Evolutionary conservation across 2,113 vertebrate species (phyloP).

Genomic region (Clupea harengus): DNA sequence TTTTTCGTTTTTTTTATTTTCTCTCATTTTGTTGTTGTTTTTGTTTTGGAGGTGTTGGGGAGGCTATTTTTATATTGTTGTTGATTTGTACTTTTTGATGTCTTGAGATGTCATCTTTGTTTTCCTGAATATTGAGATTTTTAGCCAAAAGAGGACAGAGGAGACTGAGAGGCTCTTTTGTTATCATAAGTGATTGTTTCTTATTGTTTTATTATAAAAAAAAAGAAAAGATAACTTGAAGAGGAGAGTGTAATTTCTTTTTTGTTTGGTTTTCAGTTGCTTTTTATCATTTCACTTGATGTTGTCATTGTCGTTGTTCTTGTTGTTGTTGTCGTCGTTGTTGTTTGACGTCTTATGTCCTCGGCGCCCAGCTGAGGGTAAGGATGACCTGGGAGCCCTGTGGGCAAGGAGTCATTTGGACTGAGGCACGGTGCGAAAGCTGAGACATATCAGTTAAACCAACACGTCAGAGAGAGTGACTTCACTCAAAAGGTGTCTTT

Average conservation of each 20-base stretch:
- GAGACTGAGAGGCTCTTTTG: constrained; percentile 54
- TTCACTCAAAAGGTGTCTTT: not conserved
- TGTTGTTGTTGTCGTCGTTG: constrained; percentile 58
- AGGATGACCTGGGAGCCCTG: constrained; percentile 42
- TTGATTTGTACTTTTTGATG: constrained; percentile 67
- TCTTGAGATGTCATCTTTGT: constrained; percentile 51
- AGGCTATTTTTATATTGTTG: constrained; percentile 60
- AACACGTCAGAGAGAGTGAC: not conserved
- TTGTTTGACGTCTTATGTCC: constrained; percentile 52
- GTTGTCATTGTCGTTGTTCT: constrained; percentile 46
- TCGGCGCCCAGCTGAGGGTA: constrained; percentile 26
- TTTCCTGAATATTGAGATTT: constrained; percentile 57
- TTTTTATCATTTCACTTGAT: constrained; percentile 66
- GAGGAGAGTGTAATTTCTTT: constrained; percentile 65
- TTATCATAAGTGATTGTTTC: constrained; percentile 59
- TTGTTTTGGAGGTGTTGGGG: constrained; percentile 51
- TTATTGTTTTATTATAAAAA: constrained; percentile 60
- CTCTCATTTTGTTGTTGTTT: constrained; percentile 23
- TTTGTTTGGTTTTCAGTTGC: constrained; percentile 57
- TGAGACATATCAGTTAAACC: constrained; percentile 61
- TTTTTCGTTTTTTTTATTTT: constrained; percentile 27
- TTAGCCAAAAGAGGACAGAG: constrained; percentile 65
- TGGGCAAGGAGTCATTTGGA: constrained; percentile 53
- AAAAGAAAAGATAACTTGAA: constrained; percentile 64
- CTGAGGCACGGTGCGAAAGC: not conserved